Conservation (phyloP, 2,113 vertebrate genomes). For the Serilophus lunatus region DNA sequence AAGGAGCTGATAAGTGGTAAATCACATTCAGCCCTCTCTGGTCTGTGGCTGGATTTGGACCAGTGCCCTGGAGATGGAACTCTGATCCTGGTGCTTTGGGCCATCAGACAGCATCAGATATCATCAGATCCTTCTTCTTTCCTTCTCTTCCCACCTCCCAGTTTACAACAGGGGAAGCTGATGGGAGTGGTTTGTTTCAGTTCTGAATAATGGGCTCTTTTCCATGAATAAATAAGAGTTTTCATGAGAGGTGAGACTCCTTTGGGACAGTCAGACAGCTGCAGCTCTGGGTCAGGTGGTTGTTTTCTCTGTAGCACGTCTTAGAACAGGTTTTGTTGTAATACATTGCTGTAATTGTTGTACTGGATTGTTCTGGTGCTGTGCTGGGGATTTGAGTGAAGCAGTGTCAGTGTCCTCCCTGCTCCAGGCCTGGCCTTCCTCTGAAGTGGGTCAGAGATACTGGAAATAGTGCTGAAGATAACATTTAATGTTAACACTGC, state of each 20-base stretch:
- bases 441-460: neutral
- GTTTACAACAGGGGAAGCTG: neutral
- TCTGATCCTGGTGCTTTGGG: neutral
- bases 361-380: neutral
- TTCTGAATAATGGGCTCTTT: neutral
- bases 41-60: neutral
- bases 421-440: neutral
- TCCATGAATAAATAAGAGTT: neutral
- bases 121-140: neutral
- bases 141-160: neutral
- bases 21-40: neutral
- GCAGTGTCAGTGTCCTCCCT: neutral
- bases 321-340: neutral
- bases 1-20: neutral
- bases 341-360: neutral
- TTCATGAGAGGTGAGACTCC: neutral
- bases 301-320: neutral
- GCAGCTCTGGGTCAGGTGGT: neutral
- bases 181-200: neutral
- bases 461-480: neutral
- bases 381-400: accelerated
- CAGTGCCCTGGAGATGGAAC: neutral
- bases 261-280: neutral
- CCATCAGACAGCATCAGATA: neutral
- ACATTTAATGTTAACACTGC: neutral